Conservation (phyloP, 2,888 invertebrate species). For the Dastarcus helophoroides region DNA sequence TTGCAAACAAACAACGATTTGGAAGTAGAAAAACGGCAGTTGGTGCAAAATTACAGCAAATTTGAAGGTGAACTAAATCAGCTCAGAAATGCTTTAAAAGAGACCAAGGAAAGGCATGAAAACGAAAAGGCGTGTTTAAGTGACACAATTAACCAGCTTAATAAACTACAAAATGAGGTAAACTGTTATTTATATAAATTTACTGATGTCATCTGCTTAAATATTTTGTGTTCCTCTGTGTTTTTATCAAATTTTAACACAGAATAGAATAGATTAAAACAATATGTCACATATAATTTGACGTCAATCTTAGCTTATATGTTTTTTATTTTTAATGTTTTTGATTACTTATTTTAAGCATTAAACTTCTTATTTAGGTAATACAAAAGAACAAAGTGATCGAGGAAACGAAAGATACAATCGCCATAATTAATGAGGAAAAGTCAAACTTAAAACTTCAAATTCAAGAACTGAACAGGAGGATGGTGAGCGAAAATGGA, state of each 20-base stretch:
- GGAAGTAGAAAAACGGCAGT: conserved; percentile 9
- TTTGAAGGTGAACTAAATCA: conserved; percentile 16
- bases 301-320: no score
- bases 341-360: no score
- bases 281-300: no score
- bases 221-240: no score
- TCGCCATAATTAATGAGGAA: conserved; percentile 21
- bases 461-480: conserved; percentile 25
- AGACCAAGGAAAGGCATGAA: conserved; percentile 12
- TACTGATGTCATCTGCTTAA: no score
- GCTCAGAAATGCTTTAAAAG: neutral
- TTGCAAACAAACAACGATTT: conserved; percentile 12
- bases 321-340: no score
- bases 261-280: no score
- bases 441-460: conserved; percentile 24
- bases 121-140: neutral
- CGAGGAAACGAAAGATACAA: conserved; percentile 18
- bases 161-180: no score
- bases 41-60: conserved; percentile 15
- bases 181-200: no score
- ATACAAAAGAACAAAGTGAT: conserved; percentile 21
- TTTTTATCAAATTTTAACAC: no score
- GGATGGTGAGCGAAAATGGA: conserved; percentile 23
- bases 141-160: neutral
- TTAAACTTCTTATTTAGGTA: conserved; percentile 11